These are phyloP conservation scores for Ailuropoda melanoleuca DNA, from an alignment of 2,113 vertebrate genomes.

Conservation along the genomic window DNA sequence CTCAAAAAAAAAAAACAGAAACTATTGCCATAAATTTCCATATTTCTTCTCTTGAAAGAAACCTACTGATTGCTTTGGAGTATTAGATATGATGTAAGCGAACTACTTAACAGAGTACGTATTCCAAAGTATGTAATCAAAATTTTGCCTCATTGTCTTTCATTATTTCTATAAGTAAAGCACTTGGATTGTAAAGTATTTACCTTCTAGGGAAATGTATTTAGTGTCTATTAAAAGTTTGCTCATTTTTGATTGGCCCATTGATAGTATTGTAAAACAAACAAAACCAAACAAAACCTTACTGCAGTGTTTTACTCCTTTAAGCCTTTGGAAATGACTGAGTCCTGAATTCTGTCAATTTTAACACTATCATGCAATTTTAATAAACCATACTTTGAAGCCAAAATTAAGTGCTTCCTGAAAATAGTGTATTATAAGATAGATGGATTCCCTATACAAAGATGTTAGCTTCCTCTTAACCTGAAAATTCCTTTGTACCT, in stretches of 20 bases:
- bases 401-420: conserved; percentile 43
- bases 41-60: background rate
- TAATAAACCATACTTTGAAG: conserved; percentile 40
- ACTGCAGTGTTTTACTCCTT: background rate
- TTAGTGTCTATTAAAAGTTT: background rate
- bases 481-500: conserved; percentile 1
- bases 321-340: background rate
- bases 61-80: background rate
- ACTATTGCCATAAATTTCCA: background rate
- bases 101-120: background rate
- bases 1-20: conserved; percentile 26
- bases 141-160: background rate
- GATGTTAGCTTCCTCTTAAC: conserved; percentile 36
- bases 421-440: conserved; percentile 35
- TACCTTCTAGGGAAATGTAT: background rate
- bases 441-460: background rate
- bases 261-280: background rate
- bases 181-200: background rate
- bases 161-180: background rate
- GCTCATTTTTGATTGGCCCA: background rate
- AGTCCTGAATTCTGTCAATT: background rate
- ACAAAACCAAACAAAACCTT: background rate
- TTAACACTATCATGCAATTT: conserved; percentile 40
- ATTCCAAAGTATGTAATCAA: background rate
- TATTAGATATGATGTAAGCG: background rate